Evolutionary conservation across 1,140 invertebrate genomes (phyloP).

Genomic region (Popillia japonica): DNA sequence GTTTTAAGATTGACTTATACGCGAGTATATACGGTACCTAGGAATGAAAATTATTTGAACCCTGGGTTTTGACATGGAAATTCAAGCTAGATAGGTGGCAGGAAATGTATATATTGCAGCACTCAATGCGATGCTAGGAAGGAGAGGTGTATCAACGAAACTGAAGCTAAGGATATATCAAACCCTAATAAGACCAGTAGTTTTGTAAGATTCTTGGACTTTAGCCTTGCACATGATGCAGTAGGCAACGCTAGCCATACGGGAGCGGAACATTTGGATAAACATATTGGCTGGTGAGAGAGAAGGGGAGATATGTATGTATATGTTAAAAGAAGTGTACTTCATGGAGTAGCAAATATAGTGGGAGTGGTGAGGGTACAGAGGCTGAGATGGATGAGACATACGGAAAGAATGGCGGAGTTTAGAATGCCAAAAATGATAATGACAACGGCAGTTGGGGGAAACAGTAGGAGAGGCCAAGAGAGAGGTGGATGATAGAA

Average conservation of each 20-base stretch:
- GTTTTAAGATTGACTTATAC: too few species aligned
- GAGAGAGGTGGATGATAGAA: too few species aligned
- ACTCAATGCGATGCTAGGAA: neutral
- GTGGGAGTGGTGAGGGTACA: neutral
- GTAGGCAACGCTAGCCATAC: neutral
- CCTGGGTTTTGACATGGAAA: neutral
- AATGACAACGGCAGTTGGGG: too few species aligned
- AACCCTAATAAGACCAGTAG: neutral
- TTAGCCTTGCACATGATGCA: neutral
- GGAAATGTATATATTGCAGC: neutral
- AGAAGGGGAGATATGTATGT: neutral
- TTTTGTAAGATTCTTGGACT: neutral
- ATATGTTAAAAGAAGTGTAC: neutral
- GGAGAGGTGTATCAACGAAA: neutral
- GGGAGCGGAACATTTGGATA: neutral
- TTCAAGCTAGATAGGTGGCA: neutral
- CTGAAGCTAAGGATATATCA: neutral
- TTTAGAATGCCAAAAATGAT: too few species aligned
- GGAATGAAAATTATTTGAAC: neutral
- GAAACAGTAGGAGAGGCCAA: too few species aligned
- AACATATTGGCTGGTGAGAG: neutral
- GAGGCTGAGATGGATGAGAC: neutral
- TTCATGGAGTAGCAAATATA: neutral
- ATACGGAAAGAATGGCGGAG: neutral
- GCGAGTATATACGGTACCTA: too few species aligned